phyloP scores from a whole-genome alignment of 2,797 vertebrate species.

The Aplochiton taeniatus region DNA sequence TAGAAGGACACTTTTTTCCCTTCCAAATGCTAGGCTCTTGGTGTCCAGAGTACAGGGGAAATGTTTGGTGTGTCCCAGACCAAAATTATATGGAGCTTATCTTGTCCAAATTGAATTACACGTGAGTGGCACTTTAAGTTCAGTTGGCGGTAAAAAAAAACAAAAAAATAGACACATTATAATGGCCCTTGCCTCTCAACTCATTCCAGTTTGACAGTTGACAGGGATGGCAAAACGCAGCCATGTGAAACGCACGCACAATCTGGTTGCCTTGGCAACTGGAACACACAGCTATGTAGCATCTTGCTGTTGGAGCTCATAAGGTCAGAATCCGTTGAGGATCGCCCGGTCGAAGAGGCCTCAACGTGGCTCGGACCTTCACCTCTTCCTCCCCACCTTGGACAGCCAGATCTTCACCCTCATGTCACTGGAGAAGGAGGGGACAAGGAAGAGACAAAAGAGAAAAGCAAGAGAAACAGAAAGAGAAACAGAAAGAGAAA shows the following conservation, averaged over 20 bases:
- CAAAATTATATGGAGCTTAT: conserved; percentile 23
- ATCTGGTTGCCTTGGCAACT: neutral
- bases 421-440: conserved; percentile 80
- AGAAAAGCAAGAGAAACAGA: conserved; percentile 34
- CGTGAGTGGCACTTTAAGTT: conserved; percentile 63
- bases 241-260: neutral
- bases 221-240: conserved; percentile 22
- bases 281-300: neutral
- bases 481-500: neutral
- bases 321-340: conserved; percentile 30
- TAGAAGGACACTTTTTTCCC: conserved; percentile 60
- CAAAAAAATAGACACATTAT: conserved; percentile 23
- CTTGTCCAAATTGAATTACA: conserved; percentile 45
- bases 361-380: conserved; percentile 44
- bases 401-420: conserved; percentile 92
- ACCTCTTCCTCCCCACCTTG: conserved; percentile 79
- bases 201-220: conserved; percentile 15
- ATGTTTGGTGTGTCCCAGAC: conserved; percentile 20
- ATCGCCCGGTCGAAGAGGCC: conserved; percentile 30
- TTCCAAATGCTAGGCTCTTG: conserved; percentile 25
- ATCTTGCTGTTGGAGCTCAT: conserved; percentile 22
- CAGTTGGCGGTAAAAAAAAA: conserved; percentile 38
- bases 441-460: conserved; percentile 13
- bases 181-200: conserved; percentile 34
- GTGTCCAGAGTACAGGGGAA: conserved; percentile 19